Conservation (phyloP, 2,888 invertebrate genomes). For the Adelognathus sp. region DNA sequence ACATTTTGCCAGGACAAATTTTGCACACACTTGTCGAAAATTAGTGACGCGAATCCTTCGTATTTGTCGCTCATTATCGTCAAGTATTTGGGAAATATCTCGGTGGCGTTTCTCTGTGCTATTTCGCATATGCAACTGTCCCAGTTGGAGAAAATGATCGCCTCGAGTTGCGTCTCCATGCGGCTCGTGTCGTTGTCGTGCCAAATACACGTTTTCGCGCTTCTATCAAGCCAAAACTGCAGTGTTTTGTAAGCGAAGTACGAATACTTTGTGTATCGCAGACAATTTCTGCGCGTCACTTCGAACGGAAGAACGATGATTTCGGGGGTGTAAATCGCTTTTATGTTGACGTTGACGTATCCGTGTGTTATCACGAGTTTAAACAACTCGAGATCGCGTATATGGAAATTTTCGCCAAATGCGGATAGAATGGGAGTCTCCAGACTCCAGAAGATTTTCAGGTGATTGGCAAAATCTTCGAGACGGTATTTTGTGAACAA, state of each 20-base stretch:
- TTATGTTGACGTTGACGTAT: conserved; percentile 68
- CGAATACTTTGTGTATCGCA: conserved; percentile 83
- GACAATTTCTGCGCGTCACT: conserved; percentile 79
- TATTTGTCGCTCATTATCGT: conserved; percentile 72
- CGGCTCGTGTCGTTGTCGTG: conserved; percentile 72
- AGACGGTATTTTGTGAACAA: conserved; percentile 42
- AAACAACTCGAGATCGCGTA: conserved; percentile 67
- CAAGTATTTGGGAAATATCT: conserved; percentile 81
- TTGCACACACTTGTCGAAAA: conserved; percentile 73
- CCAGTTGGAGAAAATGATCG: conserved; percentile 85
- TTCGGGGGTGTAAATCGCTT: conserved; percentile 53
- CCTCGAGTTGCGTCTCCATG: conserved; percentile 81
- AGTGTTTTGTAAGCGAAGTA: conserved; percentile 83
- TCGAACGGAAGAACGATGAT: conserved; percentile 76
- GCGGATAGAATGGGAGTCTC: conserved; percentile 56
- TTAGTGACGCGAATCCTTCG: conserved; percentile 66
- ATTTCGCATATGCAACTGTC: conserved; percentile 84
- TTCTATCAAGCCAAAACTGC: conserved; percentile 80
- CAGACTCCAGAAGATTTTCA: conserved; percentile 61
- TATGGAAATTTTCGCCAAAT: conserved; percentile 56
- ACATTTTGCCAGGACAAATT: conserved; percentile 83
- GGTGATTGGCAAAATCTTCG: conserved; percentile 44
- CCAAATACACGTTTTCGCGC: conserved; percentile 78
- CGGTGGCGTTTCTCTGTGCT: conserved; percentile 82
- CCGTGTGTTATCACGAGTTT: conserved; percentile 70